These are phyloP conservation scores for Drosophila hamatofila DNA, from an alignment of 2,888 invertebrate genomes.

Conservation along the genomic window DNA sequence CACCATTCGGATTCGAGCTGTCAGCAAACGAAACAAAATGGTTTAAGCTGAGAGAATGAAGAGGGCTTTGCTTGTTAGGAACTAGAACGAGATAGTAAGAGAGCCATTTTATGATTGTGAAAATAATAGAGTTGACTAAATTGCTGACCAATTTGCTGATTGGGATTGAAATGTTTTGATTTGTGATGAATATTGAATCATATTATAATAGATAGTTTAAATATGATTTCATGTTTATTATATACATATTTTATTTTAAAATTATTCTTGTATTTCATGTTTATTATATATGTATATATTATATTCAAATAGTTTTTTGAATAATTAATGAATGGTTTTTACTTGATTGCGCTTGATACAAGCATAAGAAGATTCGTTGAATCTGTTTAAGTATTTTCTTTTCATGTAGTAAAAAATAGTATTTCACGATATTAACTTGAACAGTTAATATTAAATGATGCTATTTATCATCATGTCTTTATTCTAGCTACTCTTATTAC, in stretches of 20 bases:
- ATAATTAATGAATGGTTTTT: too few species aligned
- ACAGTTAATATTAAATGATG: background rate
- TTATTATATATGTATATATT: too few species aligned
- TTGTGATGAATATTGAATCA: background rate
- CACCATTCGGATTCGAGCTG: constrained; percentile 19
- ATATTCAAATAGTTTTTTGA: too few species aligned
- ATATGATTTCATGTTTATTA: background rate
- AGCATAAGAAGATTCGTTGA: too few species aligned
- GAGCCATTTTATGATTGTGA: background rate
- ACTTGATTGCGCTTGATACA: too few species aligned
- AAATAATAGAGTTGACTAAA: background rate
- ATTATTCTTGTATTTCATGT: too few species aligned
- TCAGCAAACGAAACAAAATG: constrained; percentile 6
- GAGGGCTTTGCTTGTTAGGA: background rate
- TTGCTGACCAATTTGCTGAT: background rate
- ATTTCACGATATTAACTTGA: background rate
- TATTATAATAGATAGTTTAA: background rate
- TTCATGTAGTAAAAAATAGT: background rate
- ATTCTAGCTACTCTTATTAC: background rate
- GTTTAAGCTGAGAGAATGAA: constrained; percentile 8
- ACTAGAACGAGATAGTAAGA: too few species aligned
- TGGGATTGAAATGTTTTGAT: background rate
- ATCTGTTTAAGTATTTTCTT: too few species aligned
- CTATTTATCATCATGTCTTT: too few species aligned
- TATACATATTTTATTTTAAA: background rate